Evolutionary conservation across 2,888 invertebrate genomes (phyloP).

Genomic region (Cosmia trapezina): DNA sequence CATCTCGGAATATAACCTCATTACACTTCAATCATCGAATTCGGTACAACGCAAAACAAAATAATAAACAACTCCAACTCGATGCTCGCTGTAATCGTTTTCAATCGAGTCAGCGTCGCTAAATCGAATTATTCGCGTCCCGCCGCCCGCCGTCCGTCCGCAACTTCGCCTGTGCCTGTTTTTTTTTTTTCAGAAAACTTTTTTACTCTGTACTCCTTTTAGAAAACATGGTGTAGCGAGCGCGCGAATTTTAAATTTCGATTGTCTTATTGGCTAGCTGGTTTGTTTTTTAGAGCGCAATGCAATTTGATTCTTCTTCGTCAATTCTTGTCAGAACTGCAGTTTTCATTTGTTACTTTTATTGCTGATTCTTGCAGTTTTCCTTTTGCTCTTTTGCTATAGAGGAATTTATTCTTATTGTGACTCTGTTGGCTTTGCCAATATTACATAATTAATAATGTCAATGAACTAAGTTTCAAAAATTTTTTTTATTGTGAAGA

Average conservation of each 20-base stretch:
- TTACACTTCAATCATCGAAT: slow-evolving; percentile 71
- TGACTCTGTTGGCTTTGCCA: not conserved
- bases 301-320: slow-evolving; percentile 5
- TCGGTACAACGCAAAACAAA: slow-evolving; percentile 67
- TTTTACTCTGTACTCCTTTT: slow-evolving; percentile 53
- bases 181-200: slow-evolving; percentile 36
- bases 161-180: slow-evolving; percentile 57
- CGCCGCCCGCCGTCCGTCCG: slow-evolving; percentile 62
- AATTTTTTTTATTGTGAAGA: no score
- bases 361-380: not conserved
- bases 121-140: slow-evolving; percentile 71
- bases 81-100: slow-evolving; percentile 74
- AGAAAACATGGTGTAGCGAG: slow-evolving; percentile 45
- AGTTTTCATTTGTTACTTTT: not conserved
- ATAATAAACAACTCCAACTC: slow-evolving; percentile 73
- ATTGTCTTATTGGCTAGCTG: slow-evolving; percentile 36
- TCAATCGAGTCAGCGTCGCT: slow-evolving; percentile 78
- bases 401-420: not conserved
- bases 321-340: slow-evolving; percentile 2
- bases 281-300: slow-evolving; percentile 17
- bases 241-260: slow-evolving; percentile 51
- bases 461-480: no score
- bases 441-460: no score
- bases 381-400: not conserved
- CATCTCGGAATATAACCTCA: slow-evolving; percentile 61